Evolutionary conservation across 2,797 vertebrate genomes (phyloP).

Genomic region (Denticeps clupeoides): DNA sequence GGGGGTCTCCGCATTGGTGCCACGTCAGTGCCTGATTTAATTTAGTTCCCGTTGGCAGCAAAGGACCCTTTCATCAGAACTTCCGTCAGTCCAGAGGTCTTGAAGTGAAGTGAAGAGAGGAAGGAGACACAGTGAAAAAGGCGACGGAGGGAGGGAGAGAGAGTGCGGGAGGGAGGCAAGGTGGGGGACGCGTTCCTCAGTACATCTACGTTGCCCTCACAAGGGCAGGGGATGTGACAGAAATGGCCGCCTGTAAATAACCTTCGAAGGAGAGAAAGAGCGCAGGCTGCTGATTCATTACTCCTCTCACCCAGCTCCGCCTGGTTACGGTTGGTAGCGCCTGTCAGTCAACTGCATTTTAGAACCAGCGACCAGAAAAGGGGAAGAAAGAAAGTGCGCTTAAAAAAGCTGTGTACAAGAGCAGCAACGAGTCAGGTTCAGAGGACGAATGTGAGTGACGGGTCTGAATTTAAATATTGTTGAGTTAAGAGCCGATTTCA

Average conservation of each 20-base stretch:
- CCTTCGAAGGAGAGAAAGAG: background rate
- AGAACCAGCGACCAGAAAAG: too few species aligned
- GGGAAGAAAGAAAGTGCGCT: too few species aligned
- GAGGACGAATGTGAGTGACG: too few species aligned
- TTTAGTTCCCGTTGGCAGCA: background rate
- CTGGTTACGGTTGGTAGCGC: background rate
- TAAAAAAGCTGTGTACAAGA: too few species aligned
- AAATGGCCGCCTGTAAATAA: slow-evolving; percentile 1
- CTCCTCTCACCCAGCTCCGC: background rate
- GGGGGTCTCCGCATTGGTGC: background rate
- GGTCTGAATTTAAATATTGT: too few species aligned
- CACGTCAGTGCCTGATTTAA: background rate
- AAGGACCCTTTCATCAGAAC: background rate
- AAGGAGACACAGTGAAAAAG: background rate
- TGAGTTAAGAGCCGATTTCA: too few species aligned
- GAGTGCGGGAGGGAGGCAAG: background rate
- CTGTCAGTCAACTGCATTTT: too few species aligned
- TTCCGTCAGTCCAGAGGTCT: background rate
- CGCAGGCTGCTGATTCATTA: background rate
- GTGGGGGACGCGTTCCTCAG: background rate
- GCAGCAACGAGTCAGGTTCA: too few species aligned
- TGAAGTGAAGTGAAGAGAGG: background rate
- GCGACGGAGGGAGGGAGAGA: background rate
- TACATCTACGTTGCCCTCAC: background rate
- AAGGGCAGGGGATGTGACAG: background rate